These are phyloP conservation scores for Laothoe populi DNA, from an alignment of 2,888 invertebrate species.

Conservation along the genomic window DNA sequence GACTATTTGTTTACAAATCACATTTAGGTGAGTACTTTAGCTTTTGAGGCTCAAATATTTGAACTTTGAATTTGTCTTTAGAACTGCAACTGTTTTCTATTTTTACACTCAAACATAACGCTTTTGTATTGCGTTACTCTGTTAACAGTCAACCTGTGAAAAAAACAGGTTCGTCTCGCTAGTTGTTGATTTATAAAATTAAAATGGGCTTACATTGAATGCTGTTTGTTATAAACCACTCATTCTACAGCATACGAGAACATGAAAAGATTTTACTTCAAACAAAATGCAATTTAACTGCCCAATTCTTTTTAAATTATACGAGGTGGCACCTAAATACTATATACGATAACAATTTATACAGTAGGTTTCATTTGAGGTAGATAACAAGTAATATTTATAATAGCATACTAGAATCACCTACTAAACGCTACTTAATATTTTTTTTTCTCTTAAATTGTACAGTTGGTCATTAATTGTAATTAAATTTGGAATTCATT, in stretches of 20 bases:
- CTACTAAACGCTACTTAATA: too few relatives aligned
- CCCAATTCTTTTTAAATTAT: neutral
- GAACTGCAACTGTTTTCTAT: slow-evolving; percentile 38
- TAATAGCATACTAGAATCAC: too few relatives aligned
- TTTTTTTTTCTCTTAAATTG: too few relatives aligned
- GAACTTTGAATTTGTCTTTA: too few relatives aligned
- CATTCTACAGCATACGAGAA: neutral
- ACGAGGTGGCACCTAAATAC: neutral
- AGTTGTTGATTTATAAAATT: slow-evolving; percentile 28
- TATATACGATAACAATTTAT: too few relatives aligned
- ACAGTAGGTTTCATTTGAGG: too few relatives aligned
- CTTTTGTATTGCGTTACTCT: slow-evolving; percentile 31
- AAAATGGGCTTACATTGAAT: slow-evolving; percentile 16
- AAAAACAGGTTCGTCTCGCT: slow-evolving; percentile 28
- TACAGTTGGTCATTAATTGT: too few relatives aligned
- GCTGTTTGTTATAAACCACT: slow-evolving; percentile 13
- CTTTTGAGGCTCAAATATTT: slow-evolving; percentile 45
- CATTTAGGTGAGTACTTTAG: slow-evolving; percentile 44
- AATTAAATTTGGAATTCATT: too few relatives aligned
- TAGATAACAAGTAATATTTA: too few relatives aligned
- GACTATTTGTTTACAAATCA: slow-evolving; percentile 45
- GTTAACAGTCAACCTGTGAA: slow-evolving; percentile 32
- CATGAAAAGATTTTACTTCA: slow-evolving; percentile 5
- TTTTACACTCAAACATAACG: slow-evolving; percentile 30
- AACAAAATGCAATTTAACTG: neutral